A percentile compares a stretch with the other conserved stretches of the same genome.
These are phyloP conservation scores for Drosophila simulans DNA, from an alignment of 1,140 invertebrate genomes.

Conservation along the genomic window DNA sequence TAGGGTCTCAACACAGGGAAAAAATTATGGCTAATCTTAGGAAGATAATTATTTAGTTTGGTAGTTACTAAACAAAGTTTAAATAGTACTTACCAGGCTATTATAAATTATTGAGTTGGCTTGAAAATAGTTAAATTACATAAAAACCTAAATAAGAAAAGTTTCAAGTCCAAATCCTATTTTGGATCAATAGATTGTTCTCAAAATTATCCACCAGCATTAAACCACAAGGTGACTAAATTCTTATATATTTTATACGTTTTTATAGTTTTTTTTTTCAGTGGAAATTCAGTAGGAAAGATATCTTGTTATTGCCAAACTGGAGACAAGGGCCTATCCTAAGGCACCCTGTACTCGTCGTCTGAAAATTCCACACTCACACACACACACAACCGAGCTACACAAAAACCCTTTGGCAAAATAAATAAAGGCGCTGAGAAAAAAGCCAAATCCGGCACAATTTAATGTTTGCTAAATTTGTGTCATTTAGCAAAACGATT, in stretches of 20 bases:
- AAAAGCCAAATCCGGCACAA: constrained; percentile 50
- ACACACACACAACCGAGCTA: constrained; percentile 21
- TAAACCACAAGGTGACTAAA: too few species aligned
- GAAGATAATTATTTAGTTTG: neutral
- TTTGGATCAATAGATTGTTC: too few species aligned
- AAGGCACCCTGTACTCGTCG: constrained; percentile 16
- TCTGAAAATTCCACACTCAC: constrained; percentile 15
- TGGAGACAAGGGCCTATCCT: constrained; percentile 27
- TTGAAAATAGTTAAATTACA: too few species aligned
- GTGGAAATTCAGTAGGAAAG: constrained; percentile 10
- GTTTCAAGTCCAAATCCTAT: too few species aligned
- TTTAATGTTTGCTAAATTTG: constrained; percentile 78
- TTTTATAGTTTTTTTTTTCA: constrained; percentile 8
- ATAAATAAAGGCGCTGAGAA: constrained; percentile 24
- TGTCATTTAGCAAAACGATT: constrained; percentile 70
- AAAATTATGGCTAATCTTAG: neutral
- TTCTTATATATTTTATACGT: too few species aligned
- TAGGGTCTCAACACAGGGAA: neutral
- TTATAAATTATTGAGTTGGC: too few species aligned
- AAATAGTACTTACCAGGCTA: too few species aligned
- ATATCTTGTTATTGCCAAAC: constrained; percentile 45
- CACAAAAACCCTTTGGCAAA: constrained; percentile 60
- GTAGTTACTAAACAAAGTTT: too few species aligned
- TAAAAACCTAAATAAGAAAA: too few species aligned
- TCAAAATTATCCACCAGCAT: too few species aligned